phyloP scores from a whole-genome alignment of 2,113 vertebrate species.

The Pavo muticus region DNA sequence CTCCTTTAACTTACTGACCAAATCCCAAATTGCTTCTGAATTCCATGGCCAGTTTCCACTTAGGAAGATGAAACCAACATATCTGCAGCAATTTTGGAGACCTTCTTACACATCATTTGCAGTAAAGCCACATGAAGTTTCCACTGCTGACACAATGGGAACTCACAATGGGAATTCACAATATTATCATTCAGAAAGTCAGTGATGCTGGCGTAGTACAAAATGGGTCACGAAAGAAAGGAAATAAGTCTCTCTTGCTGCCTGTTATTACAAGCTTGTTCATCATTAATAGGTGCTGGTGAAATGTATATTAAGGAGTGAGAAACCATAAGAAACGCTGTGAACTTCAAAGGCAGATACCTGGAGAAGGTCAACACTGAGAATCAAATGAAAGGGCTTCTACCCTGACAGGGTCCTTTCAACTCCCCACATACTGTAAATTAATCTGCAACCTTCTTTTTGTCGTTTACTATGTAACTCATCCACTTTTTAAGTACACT shows the following conservation, averaged over 20 bases:
- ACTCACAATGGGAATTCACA: background rate
- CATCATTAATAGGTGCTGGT: constrained; percentile 4
- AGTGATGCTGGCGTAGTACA: background rate
- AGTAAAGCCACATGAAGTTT: background rate
- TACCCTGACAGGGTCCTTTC: background rate
- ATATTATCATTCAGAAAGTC: background rate
- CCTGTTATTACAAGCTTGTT: constrained; percentile 36
- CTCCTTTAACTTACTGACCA: constrained; percentile 1
- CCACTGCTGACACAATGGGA: background rate
- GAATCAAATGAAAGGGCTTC: constrained; percentile 37
- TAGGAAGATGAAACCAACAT: background rate
- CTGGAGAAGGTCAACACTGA: background rate
- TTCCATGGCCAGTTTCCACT: background rate
- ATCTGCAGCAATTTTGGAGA: background rate
- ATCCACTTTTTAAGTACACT: constrained; percentile 6
- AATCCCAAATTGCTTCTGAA: background rate
- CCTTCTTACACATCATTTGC: background rate
- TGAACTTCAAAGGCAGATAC: constrained; percentile 55
- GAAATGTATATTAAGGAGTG: background rate
- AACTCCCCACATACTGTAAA: background rate
- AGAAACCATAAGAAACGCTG: constrained; percentile 19
- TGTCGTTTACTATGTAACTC: background rate
- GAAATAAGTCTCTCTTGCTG: constrained; percentile 3
- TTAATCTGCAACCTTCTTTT: background rate
- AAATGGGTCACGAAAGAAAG: constrained; percentile 19